A percentile compares a stretch with the other conserved stretches of the same genome.
Evolutionary conservation across 2,113 vertebrate species (phyloP).

Genomic region (Cavia aperea): DNA sequence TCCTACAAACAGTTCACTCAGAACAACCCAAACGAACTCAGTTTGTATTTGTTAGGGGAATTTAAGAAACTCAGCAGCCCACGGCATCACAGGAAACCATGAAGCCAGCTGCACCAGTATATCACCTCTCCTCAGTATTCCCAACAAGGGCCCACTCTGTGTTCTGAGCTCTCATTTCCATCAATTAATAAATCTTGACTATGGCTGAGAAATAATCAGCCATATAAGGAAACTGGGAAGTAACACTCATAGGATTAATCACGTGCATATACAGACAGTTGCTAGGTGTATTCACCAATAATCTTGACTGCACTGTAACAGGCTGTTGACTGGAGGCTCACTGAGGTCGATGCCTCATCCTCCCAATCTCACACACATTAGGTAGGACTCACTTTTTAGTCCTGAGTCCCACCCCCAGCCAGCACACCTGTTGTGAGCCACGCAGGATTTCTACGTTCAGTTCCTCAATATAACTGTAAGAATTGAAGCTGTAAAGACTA

Average conservation of each 20-base stretch:
- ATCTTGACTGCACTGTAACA: background rate
- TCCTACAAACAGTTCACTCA: fast-evolving
- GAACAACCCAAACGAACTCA: background rate
- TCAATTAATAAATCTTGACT: background rate
- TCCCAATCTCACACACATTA: background rate
- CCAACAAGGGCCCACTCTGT: background rate
- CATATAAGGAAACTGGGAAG: background rate
- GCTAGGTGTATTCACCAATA: background rate
- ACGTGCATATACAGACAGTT: background rate
- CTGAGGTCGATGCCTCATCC: background rate
- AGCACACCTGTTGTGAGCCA: background rate
- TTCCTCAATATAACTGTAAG: background rate
- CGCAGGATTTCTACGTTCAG: background rate
- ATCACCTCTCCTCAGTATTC: background rate
- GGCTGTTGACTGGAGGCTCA: background rate
- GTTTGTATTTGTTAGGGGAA: background rate
- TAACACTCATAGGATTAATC: background rate
- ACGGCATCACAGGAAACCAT: background rate
- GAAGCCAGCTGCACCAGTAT: background rate
- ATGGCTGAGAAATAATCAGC: background rate
- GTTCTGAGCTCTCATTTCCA: background rate
- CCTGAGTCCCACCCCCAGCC: background rate
- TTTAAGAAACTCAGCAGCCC: background rate
- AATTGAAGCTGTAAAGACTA: background rate
- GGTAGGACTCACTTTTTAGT: background rate